phyloP scores from a whole-genome alignment of 2,113 vertebrate genomes.

The Furnarius figulus region DNA sequence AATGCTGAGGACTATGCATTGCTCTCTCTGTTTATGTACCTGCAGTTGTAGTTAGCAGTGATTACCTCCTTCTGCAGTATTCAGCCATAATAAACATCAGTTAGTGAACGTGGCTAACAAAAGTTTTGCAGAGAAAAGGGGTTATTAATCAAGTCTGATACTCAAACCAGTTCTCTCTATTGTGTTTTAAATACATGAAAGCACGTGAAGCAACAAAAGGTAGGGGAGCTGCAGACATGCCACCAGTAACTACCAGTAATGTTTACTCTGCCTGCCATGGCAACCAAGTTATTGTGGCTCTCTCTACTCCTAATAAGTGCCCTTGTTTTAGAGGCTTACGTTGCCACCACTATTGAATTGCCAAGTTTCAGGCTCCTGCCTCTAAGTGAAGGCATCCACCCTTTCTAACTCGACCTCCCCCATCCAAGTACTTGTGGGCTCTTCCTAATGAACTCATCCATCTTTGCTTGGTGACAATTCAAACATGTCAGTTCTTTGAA shows the following conservation, averaged over 20 bases:
- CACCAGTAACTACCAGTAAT: neutral
- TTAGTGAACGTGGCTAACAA: neutral
- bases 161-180: neutral
- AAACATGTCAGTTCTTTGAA: neutral
- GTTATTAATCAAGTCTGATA: neutral
- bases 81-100: neutral
- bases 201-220: neutral
- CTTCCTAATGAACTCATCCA: neutral
- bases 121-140: neutral
- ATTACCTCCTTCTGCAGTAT: neutral
- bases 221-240: neutral
- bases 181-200: neutral
- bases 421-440: neutral
- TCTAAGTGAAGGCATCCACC: neutral
- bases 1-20: neutral
- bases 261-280: neutral
- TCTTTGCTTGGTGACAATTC: neutral
- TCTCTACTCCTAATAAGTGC: neutral
- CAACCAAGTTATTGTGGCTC: neutral
- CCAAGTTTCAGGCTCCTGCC: neutral
- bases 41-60: neutral
- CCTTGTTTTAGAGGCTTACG: neutral
- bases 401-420: neutral
- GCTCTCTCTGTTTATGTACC: neutral
- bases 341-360: neutral